Evolutionary conservation across 2,113 vertebrate genomes (phyloP).

Genomic region (Notothenia coriiceps): DNA sequence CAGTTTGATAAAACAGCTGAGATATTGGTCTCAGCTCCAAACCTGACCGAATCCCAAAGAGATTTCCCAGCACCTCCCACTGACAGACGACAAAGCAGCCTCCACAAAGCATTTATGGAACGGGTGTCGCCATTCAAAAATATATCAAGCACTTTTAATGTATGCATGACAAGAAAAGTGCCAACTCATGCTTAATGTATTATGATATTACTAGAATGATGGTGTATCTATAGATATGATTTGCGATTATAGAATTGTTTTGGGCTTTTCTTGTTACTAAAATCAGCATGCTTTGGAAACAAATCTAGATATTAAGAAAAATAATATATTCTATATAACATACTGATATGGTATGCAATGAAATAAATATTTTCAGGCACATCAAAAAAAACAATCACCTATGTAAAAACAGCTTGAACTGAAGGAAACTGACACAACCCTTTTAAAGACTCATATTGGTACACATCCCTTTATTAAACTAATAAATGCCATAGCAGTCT

Average conservation of each 20-base stretch:
- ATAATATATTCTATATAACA: neutral
- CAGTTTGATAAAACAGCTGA: slow-evolving; percentile 45
- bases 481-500: too few relatives aligned
- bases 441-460: too few relatives aligned
- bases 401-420: too few relatives aligned
- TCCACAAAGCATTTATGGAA: neutral
- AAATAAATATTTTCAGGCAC: too few relatives aligned
- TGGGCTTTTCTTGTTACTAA: neutral
- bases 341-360: too few relatives aligned
- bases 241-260: neutral
- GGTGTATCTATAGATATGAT: neutral
- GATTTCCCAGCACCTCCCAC: slow-evolving; percentile 10
- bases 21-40: slow-evolving; percentile 31
- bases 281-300: slow-evolving; percentile 1
- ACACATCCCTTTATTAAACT: too few relatives aligned
- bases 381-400: too few relatives aligned
- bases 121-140: neutral
- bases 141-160: neutral
- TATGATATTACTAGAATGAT: neutral
- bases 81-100: slow-evolving; percentile 24
- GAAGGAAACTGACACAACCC: too few relatives aligned
- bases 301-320: neutral
- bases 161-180: neutral
- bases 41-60: slow-evolving; percentile 50
- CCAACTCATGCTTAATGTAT: neutral